Evolutionary conservation across 2,113 vertebrate genomes (phyloP), one percentile per base, ranked within the genome.

Genomic region (Ctenomys sociabilis): DNA sequence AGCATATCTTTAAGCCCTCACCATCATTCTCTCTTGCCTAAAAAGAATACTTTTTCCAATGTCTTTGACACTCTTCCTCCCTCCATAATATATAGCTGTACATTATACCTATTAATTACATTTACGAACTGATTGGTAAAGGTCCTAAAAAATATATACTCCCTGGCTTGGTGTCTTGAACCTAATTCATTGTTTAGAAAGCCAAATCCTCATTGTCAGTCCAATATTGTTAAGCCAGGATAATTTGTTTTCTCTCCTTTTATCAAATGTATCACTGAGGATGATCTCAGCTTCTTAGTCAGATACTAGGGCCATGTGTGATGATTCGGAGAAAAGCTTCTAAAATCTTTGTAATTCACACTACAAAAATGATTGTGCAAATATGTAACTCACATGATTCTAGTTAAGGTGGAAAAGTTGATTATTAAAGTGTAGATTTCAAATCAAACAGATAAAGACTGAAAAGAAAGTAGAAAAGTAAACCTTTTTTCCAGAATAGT

Each of bases 261-360:
- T 26, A 92, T 37, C 43, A 75, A 63, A 54, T 12, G 43, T 52
- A 63, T 5, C 40, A 26, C 24, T 17, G 12, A 63, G 17, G 49
- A 57, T 8, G 68, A 30, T 35, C 78, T 32, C 32, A 80, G 32
- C 1, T 17, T 49, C 43, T 24, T 57, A 43, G 35, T 54, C 43
- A 24, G 13, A 86, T 59, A 45, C 35, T 54, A n/a, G 40, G 73
- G 72, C 37, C 63, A 52, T 35, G 26, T 26, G 57, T 54, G 59
- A 87, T 5, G 37, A 80, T 70, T 90, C 68, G 80, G 83, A 61
- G 37, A 45, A 90, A 92, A 77, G 7, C 80, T 49, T 26, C 59
- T 80, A 54, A 93, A 80, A 84, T 45, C 73, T 43, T 87, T 64
- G 66, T 16, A 57, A 84, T 93, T 95, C 54, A 84, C 37, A 37